Percentiles rank a stretch among this genome's conserved stretches.
Conservation (phyloP, 2,797 vertebrate species). For the Poeciliopsis presidionis region DNA sequence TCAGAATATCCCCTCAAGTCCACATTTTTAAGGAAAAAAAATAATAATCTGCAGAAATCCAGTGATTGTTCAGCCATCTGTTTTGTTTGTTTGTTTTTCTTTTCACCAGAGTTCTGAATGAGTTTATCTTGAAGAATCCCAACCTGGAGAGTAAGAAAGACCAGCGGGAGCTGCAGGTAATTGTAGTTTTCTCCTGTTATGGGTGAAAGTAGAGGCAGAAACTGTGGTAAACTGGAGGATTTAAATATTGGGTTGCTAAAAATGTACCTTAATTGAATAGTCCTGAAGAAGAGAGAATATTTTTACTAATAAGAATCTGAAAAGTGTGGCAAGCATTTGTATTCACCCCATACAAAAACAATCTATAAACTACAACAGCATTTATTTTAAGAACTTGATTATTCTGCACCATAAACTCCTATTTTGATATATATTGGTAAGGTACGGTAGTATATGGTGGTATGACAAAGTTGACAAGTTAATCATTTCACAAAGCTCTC, state of each 20-base stretch:
- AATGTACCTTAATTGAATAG: not conserved
- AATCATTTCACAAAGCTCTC: not conserved
- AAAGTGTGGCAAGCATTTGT: not conserved
- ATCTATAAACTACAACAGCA: not conserved
- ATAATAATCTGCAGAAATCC: not conserved
- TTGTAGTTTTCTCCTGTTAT: conserved; percentile 2
- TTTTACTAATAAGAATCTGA: not conserved
- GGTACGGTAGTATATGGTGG: not conserved
- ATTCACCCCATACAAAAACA: not conserved
- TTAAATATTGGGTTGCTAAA: not conserved
- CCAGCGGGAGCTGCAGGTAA: conserved; percentile 97
- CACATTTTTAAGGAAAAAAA: not conserved
- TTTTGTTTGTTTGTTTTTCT: conserved; percentile 15
- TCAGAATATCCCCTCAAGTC: not conserved
- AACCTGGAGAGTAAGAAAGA: conserved; percentile 98
- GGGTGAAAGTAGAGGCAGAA: not conserved
- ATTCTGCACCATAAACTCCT: not conserved
- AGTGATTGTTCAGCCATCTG: not conserved
- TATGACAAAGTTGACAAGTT: not conserved
- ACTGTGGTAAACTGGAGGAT: not conserved
- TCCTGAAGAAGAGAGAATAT: not conserved
- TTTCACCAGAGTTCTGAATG: conserved; percentile 89
- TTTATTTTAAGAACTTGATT: not conserved
- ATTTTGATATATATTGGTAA: not conserved
- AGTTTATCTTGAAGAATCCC: conserved; percentile 99